Evolutionary conservation across 2,797 vertebrate genomes (phyloP).

Genomic region (Phoxinus dragarum): DNA sequence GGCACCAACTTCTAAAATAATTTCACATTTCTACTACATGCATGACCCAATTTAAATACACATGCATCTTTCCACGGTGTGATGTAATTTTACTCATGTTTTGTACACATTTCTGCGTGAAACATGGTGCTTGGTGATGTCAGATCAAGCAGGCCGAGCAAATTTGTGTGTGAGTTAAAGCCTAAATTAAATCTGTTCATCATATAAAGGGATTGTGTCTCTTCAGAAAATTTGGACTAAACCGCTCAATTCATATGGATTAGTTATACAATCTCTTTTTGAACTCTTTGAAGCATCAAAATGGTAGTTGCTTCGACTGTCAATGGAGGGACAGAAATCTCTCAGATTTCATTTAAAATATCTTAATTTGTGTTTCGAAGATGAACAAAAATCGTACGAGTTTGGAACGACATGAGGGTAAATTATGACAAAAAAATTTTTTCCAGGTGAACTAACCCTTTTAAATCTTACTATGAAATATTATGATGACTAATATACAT

Average conservation of each 20-base stretch:
- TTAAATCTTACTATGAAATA: background rate
- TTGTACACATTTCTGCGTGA: background rate
- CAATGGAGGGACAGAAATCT: background rate
- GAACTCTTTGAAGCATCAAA: background rate
- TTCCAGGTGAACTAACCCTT: background rate
- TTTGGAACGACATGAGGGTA: background rate
- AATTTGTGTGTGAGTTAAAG: background rate
- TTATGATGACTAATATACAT: background rate
- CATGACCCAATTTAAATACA: no score
- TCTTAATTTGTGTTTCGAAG: background rate
- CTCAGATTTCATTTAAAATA: background rate
- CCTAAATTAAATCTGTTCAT: background rate
- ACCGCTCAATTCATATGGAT: background rate
- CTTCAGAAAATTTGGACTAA: background rate
- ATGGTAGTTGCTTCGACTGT: background rate
- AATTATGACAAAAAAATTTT: background rate
- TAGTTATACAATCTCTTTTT: background rate
- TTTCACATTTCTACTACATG: no score
- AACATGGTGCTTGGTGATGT: background rate
- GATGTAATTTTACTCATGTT: no score
- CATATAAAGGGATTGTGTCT: background rate
- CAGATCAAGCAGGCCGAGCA: background rate
- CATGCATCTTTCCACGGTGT: no score
- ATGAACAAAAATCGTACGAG: background rate
- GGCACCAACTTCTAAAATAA: no score